These are phyloP conservation scores for Torymus auratus DNA, from an alignment of 2,888 invertebrate species.

Conservation along the genomic window DNA sequence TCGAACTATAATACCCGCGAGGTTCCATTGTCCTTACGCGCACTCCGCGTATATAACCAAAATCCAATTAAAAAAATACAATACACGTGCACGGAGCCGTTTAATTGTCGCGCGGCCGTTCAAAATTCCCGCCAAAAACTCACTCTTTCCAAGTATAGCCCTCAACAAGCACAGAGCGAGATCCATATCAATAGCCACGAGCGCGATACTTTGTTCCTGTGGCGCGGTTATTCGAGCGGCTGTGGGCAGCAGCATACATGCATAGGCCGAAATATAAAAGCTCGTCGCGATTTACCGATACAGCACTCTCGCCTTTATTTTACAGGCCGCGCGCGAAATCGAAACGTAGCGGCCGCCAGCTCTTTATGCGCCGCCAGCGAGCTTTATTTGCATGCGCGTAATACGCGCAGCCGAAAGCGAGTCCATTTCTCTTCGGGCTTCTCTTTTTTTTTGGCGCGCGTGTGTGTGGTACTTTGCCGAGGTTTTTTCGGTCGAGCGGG, in stretches of 20 bases:
- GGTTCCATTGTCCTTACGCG: too few relatives aligned
- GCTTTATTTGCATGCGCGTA: slow-evolving; percentile 48
- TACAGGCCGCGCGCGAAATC: not conserved
- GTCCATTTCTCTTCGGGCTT: not conserved
- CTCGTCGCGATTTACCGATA: slow-evolving; percentile 29
- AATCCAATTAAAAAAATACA: slow-evolving; percentile 15
- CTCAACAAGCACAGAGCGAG: not conserved
- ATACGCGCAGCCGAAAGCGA: slow-evolving; percentile 14
- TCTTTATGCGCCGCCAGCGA: not conserved
- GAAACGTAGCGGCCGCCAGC: not conserved
- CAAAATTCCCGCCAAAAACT: not conserved
- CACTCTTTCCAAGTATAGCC: not conserved
- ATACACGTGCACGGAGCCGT: not conserved
- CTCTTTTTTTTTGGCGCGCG: slow-evolving; percentile 12
- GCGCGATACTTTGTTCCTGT: slow-evolving; percentile 19
- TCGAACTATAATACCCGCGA: too few relatives aligned
- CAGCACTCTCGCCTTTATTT: not conserved
- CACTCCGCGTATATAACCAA: not conserved
- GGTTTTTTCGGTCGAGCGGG: not conserved
- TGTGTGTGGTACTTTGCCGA: not conserved
- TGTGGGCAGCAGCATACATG: too few relatives aligned
- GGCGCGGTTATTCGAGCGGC: not conserved
- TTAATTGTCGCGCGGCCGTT: too few relatives aligned
- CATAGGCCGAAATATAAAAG: slow-evolving; percentile 5
- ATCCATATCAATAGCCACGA: not conserved